A percentile compares a stretch with the other conserved stretches of the same genome.
phyloP scores from a whole-genome alignment of 2,797 vertebrate genomes.

The Chlorospingus semifuscus region DNA sequence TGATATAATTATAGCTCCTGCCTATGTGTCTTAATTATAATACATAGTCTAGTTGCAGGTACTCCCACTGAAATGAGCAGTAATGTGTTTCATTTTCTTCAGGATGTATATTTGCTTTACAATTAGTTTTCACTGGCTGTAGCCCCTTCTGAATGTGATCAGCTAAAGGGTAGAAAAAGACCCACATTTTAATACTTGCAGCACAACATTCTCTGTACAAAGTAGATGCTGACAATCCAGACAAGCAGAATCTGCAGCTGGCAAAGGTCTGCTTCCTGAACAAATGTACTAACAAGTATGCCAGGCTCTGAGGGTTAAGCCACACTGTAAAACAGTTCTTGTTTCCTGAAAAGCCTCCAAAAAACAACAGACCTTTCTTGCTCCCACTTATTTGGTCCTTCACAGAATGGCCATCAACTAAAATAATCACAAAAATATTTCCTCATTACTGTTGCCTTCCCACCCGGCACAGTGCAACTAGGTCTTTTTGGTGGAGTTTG shows the following conservation, averaged over 20 bases:
- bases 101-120: background rate
- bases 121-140: background rate
- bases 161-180: background rate
- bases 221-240: constrained; percentile 67
- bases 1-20: background rate
- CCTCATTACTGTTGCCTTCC: background rate
- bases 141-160: background rate
- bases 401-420: background rate
- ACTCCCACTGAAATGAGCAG: background rate
- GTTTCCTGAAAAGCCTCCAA: constrained; percentile 4
- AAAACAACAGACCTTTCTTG: background rate
- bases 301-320: background rate
- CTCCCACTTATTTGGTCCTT: background rate
- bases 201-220: background rate
- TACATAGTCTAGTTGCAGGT: background rate
- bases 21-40: background rate
- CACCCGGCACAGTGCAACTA: background rate
- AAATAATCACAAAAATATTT: background rate
- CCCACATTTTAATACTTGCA: background rate
- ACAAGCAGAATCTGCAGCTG: background rate
- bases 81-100: background rate
- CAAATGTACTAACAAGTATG: background rate
- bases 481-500: background rate
- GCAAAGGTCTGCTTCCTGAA: constrained; percentile 25
- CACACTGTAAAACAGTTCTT: background rate